Percentiles rank a stretch among this genome's conserved stretches.
Evolutionary conservation across 2,797 vertebrate genomes (phyloP).

Genomic region (Spondyliosoma cantharus): DNA sequence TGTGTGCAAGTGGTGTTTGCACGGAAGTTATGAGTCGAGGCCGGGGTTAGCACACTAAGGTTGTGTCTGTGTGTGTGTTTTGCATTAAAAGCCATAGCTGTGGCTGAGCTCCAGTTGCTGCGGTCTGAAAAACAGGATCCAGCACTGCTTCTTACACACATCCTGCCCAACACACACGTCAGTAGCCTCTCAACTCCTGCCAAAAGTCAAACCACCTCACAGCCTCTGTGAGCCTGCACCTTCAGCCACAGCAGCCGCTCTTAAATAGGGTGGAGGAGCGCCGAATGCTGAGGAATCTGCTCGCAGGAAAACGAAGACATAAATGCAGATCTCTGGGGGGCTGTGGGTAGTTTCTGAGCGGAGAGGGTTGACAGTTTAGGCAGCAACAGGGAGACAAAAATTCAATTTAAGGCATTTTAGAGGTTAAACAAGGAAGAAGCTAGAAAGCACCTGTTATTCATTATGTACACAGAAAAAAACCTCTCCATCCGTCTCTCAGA

Average conservation of each 20-base stretch:
- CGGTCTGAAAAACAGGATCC: slow-evolving; percentile 82
- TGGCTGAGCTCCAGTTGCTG: slow-evolving; percentile 75
- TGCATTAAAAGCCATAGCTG: slow-evolving; percentile 71
- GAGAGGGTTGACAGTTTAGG: slow-evolving; percentile 32
- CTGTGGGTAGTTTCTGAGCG: slow-evolving; percentile 40
- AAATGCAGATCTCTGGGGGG: slow-evolving; percentile 34
- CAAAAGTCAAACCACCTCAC: slow-evolving; percentile 77
- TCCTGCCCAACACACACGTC: slow-evolving; percentile 82
- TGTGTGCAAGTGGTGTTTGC: slow-evolving; percentile 42
- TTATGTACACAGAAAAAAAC: slow-evolving; percentile 20
- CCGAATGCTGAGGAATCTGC: slow-evolving; percentile 56
- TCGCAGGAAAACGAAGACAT: slow-evolving; percentile 53
- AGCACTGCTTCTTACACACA: slow-evolving; percentile 82
- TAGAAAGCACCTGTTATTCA: slow-evolving; percentile 53
- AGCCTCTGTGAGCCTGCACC: slow-evolving; percentile 71
- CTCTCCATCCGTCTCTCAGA: slow-evolving; percentile 26
- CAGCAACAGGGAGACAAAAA: slow-evolving; percentile 22
- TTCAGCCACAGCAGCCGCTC: slow-evolving; percentile 65
- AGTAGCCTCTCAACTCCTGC: slow-evolving; percentile 79
- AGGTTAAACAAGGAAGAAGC: slow-evolving; percentile 35
- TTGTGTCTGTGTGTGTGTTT: slow-evolving; percentile 64
- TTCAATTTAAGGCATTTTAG: slow-evolving; percentile 44
- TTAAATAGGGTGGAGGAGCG: slow-evolving; percentile 57
- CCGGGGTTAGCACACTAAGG: slow-evolving; percentile 59
- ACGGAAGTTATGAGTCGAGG: slow-evolving; percentile 61